A percentile compares a stretch with the other conserved stretches of the same genome.
These are phyloP conservation scores for Pristionchus japonicus DNA, from an alignment of 2,888 invertebrate genomes.

Conservation along the genomic window DNA sequence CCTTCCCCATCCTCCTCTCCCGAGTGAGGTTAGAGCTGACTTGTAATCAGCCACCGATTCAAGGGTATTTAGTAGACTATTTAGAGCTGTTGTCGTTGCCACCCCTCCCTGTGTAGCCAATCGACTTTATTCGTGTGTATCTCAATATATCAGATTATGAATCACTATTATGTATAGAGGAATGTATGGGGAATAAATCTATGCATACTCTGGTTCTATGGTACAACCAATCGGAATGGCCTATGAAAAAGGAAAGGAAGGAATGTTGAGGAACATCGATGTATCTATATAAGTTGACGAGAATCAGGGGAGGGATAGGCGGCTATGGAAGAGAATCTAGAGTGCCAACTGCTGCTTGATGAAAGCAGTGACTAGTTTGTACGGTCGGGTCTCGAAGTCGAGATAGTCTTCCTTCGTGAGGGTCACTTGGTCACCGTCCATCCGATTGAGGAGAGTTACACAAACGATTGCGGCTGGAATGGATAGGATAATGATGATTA, in stretches of 20 bases:
- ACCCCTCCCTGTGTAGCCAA: slow-evolving; percentile 13
- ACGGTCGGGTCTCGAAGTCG: slow-evolving; percentile 72
- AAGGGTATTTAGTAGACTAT: slow-evolving; percentile 11
- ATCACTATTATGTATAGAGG: slow-evolving; percentile 29
- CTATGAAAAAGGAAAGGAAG: neutral
- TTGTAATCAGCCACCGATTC: slow-evolving; percentile 6
- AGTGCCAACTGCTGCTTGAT: slow-evolving; percentile 50
- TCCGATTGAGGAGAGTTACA: slow-evolving; percentile 90
- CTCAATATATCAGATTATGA: slow-evolving; percentile 37
- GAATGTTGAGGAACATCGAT: neutral
- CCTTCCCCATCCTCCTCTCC: slow-evolving; percentile 23
- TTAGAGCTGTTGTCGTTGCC: no score
- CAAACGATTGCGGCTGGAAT: slow-evolving; percentile 87
- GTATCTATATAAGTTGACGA: neutral
- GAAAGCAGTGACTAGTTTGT: slow-evolving; percentile 64
- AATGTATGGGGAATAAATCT: slow-evolving; percentile 5
- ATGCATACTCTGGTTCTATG: slow-evolving; percentile 12
- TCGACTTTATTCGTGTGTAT: slow-evolving; percentile 8
- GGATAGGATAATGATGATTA: neutral
- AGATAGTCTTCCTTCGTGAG: slow-evolving; percentile 59
- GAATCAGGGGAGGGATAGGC: neutral
- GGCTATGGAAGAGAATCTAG: neutral
- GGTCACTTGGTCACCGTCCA: slow-evolving; percentile 91
- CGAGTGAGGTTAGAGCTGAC: neutral
- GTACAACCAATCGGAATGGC: neutral